Percentiles rank a stretch among this genome's conserved stretches.
phyloP scores from a whole-genome alignment of 92 coral and sea anemone genomes.

The Zoanthus sansibaricus region DNA sequence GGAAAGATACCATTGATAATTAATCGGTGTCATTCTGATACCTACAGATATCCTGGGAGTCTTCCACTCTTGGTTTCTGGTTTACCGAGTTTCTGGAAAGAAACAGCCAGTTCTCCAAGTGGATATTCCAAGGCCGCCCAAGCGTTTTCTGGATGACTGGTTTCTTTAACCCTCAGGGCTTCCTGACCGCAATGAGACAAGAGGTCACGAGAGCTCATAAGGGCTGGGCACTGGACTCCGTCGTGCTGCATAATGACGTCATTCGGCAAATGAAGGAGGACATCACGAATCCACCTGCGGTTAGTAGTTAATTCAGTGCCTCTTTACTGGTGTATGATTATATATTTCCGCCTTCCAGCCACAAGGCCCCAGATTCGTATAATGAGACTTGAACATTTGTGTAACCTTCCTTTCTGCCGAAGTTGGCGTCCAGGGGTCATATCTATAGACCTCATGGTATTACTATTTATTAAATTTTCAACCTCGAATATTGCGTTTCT shows the following conservation, averaged over 20 bases:
- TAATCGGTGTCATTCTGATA: background rate
- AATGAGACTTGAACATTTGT: too few species aligned
- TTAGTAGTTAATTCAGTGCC: background rate
- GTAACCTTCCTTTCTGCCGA: too few species aligned
- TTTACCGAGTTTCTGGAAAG: conserved; percentile 89
- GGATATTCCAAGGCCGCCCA: conserved; percentile 91
- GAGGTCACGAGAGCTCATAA: conserved; percentile 93
- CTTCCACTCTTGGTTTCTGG: conserved; percentile 92
- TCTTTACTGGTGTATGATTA: background rate
- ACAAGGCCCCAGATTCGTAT: too few species aligned
- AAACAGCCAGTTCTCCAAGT: conserved; percentile 79
- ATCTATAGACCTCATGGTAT: too few species aligned
- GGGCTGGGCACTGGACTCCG: conserved; percentile 95
- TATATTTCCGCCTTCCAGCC: too few species aligned
- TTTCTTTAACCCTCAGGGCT: conserved; percentile 91
- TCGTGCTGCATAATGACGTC: conserved; percentile 91
- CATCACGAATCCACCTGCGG: conserved; percentile 83
- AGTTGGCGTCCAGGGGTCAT: too few species aligned
- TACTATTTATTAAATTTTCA: too few species aligned
- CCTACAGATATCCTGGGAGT: conserved; percentile 88
- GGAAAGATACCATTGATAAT: background rate
- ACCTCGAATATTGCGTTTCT: too few species aligned
- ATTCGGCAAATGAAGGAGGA: conserved; percentile 90
- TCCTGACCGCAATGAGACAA: conserved; percentile 92
- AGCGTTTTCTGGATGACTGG: conserved; percentile 95